Evolutionary conservation across 2,113 vertebrate genomes (phyloP).

Genomic region (Leucosticte australis): DNA sequence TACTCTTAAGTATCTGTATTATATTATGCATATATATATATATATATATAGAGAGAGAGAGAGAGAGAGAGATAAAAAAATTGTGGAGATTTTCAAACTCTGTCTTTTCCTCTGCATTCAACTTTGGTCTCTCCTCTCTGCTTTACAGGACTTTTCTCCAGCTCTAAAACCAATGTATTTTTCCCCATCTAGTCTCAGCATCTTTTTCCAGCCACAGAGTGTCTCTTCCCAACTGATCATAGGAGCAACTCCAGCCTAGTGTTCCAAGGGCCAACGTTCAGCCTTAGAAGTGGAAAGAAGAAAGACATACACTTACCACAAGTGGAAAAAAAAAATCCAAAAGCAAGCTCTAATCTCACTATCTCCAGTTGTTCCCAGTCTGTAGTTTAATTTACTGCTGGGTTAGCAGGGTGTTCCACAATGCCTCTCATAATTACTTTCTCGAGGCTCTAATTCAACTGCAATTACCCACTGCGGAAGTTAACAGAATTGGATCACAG

Average conservation of each 20-base stretch:
- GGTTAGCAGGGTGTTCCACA: constrained; percentile 61
- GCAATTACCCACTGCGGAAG: constrained; percentile 56
- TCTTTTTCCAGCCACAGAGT: neutral
- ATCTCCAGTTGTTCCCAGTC: constrained; percentile 52
- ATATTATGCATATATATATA: neutral
- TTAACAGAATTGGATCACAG: constrained; percentile 5
- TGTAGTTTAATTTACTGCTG: constrained; percentile 61
- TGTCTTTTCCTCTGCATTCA: neutral
- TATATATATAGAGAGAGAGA: no score
- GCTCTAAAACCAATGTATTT: neutral
- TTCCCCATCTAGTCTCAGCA: neutral
- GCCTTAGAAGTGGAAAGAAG: neutral
- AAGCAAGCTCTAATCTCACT: constrained; percentile 31
- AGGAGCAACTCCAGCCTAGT: neutral
- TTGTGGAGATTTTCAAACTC: neutral
- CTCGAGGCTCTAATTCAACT: constrained; percentile 46
- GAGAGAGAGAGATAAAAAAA: no score
- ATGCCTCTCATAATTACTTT: constrained; percentile 59
- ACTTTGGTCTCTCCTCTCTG: neutral
- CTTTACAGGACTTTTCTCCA: neutral
- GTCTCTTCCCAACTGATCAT: neutral
- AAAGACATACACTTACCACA: neutral
- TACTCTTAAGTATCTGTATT: neutral
- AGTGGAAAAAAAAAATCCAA: neutral
- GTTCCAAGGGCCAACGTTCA: neutral